Percentiles rank a stretch among this genome's conserved stretches.
These are phyloP conservation scores for Morinoia aosen DNA, from an alignment of 2,888 invertebrate species.

Conservation along the genomic window DNA sequence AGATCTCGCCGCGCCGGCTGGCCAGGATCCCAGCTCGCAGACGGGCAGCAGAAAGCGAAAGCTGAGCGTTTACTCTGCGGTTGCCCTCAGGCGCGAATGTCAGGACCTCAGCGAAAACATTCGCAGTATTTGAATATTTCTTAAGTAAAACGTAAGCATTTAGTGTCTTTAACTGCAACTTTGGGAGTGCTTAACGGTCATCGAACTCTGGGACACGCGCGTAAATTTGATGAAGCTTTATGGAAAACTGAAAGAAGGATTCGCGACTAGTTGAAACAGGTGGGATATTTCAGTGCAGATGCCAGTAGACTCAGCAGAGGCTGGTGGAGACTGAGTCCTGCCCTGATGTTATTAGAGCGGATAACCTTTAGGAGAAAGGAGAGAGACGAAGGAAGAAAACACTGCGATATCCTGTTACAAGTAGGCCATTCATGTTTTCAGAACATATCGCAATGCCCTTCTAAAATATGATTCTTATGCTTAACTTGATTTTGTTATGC, in stretches of 20 bases:
- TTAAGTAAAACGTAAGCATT: not conserved
- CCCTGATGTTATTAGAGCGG: not conserved
- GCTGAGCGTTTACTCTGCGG: not conserved
- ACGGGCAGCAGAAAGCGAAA: not conserved
- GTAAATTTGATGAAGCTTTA: not conserved
- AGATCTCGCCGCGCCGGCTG: not conserved
- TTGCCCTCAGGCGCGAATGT: not conserved
- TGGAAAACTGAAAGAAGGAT: not conserved
- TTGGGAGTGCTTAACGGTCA: not conserved
- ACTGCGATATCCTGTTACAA: not conserved
- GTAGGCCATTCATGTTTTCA: not conserved
- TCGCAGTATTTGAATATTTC: not conserved
- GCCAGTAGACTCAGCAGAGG: not conserved
- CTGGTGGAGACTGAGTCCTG: not conserved
- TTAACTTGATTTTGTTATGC: not conserved
- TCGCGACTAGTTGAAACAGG: not conserved
- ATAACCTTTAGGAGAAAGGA: not conserved
- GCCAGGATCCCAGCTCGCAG: not conserved
- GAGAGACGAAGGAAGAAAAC: not conserved
- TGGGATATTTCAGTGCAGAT: not conserved
- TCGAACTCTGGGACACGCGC: not conserved
- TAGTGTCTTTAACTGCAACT: not conserved
- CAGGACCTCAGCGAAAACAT: not conserved
- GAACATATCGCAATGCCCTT: not conserved
- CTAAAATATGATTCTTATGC: not conserved